These are phyloP conservation scores for Strigamia crassipes DNA, from an alignment of 2,888 invertebrate genomes.

Conservation along the genomic window DNA sequence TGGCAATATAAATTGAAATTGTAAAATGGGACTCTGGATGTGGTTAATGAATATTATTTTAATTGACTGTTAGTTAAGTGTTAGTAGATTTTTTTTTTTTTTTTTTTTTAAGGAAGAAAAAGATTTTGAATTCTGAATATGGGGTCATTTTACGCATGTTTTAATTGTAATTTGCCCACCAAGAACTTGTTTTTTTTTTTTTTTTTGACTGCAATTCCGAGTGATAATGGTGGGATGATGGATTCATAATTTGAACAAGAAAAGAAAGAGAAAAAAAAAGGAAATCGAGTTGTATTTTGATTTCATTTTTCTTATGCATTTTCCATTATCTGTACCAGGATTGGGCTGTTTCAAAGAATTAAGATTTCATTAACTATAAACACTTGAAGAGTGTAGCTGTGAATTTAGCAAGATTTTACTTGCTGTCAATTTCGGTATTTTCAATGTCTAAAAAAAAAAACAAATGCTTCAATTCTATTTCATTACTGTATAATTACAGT, in stretches of 20 bases:
- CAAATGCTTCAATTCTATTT: neutral
- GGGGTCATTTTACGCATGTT: neutral
- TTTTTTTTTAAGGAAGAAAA: neutral
- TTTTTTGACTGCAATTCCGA: neutral
- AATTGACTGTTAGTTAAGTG: neutral
- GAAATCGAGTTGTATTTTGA: too few species aligned
- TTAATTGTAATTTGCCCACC: neutral
- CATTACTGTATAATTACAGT: neutral
- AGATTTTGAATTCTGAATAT: neutral
- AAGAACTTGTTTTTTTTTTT: neutral
- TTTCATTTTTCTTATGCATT: neutral
- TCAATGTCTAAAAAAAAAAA: neutral
- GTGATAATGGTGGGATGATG: neutral
- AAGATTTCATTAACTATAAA: constrained; percentile 15
- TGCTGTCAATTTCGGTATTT: constrained; percentile 1
- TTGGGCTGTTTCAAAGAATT: constrained; percentile 22
- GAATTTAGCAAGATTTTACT: constrained; percentile 22
- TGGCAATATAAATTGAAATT: neutral
- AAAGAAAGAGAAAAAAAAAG: too few species aligned
- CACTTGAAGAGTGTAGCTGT: neutral
- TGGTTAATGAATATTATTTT: neutral
- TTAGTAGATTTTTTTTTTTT: neutral
- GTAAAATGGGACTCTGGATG: neutral
- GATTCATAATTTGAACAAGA: too few species aligned
- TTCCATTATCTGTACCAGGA: neutral